These are phyloP conservation scores for Eretmochelys imbricata DNA, from an alignment of 2,113 vertebrate species.

Conservation along the genomic window DNA sequence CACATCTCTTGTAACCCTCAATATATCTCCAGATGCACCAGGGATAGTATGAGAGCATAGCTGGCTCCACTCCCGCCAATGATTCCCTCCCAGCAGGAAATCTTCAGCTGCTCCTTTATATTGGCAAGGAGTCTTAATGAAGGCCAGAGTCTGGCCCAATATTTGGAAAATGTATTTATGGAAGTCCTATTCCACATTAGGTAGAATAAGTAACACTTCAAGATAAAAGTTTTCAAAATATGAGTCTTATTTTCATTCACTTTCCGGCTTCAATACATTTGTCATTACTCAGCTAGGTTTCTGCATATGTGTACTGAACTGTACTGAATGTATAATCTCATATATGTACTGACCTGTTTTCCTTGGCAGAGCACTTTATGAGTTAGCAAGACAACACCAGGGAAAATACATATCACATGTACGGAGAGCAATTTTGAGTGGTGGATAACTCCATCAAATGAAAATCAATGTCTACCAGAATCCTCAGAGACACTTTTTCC, in stretches of 20 bases:
- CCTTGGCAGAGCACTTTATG: too few species aligned
- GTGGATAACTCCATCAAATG: neutral
- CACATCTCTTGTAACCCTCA: neutral
- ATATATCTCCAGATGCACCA: neutral
- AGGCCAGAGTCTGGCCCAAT: neutral
- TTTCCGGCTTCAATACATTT: neutral
- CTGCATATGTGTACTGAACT: neutral
- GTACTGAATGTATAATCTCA: too few species aligned
- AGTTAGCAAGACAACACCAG: too few species aligned
- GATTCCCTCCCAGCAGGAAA: neutral
- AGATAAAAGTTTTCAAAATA: neutral
- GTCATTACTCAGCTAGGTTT: neutral
- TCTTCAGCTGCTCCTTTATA: neutral
- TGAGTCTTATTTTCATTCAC: neutral
- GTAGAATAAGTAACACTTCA: neutral
- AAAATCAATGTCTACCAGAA: rapidly evolving
- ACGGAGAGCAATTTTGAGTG: neutral
- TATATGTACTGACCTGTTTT: too few species aligned
- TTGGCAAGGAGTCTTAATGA: neutral
- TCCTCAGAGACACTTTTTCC: neutral
- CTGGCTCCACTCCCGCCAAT: neutral
- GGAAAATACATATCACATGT: too few species aligned
- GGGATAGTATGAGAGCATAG: neutral
- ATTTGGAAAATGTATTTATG: neutral
- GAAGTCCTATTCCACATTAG: neutral